Conservation (phyloP, 2,797 vertebrate species). For the Platalea minor region DNA sequence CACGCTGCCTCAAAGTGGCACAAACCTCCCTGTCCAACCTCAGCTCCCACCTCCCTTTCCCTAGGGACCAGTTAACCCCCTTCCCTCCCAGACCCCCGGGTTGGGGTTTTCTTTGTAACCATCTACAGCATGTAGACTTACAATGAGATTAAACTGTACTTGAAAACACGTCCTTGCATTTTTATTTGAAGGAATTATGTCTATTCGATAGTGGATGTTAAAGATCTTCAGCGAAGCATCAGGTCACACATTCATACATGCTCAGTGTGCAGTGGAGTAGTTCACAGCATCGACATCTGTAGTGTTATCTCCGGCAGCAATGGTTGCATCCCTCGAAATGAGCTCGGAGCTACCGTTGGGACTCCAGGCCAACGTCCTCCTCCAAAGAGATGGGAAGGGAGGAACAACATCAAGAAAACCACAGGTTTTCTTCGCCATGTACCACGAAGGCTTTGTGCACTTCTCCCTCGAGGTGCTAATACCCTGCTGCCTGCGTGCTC, state of each 20-base stretch:
- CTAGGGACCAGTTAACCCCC: neutral
- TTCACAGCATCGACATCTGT: neutral
- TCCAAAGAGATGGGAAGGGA: neutral
- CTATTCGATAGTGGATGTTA: neutral
- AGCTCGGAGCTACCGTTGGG: neutral
- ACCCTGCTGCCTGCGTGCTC: neutral
- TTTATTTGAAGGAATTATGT: neutral
- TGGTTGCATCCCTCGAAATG: accelerated
- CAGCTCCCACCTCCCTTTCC: neutral
- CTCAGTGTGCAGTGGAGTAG: neutral
- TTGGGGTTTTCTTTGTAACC: neutral
- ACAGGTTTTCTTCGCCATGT: neutral
- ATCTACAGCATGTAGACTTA: neutral
- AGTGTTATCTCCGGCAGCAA: neutral
- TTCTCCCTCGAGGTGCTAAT: neutral
- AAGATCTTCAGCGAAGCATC: neutral
- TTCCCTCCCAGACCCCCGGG: accelerated
- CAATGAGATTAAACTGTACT: neutral
- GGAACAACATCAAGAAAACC: neutral
- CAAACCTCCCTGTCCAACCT: neutral
- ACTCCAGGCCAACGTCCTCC: neutral
- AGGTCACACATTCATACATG: neutral
- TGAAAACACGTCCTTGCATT: neutral
- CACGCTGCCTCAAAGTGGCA: accelerated
- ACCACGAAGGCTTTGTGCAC: accelerated